Percentiles rank a stretch among this genome's conserved stretches.
Conservation (phyloP, 2,797 vertebrate species). For the Alouatta caraya region DNA sequence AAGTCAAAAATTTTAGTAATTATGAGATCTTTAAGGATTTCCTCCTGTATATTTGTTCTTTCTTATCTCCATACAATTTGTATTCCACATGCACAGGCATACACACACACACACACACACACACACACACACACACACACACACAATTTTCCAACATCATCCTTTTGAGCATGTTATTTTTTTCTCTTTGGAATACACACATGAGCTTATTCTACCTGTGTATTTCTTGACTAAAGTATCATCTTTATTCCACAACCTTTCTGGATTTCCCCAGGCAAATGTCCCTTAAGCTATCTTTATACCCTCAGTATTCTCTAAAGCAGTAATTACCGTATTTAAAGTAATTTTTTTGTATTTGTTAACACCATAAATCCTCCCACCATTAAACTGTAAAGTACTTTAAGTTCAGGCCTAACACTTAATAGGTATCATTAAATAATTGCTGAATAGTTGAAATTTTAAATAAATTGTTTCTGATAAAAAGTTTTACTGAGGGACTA, state of each 20-base stretch:
- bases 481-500: neutral
- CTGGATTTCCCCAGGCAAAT: neutral
- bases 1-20: slow-evolving; percentile 5
- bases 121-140: neutral
- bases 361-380: neutral
- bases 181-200: neutral
- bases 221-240: neutral
- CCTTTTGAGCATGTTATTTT: neutral
- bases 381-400: neutral
- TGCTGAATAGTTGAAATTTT: neutral
- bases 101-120: neutral
- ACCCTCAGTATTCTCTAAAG: neutral
- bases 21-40: neutral
- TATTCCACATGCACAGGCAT: neutral
- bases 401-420: neutral
- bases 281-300: neutral
- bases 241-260: neutral
- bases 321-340: neutral
- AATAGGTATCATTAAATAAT: neutral
- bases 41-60: neutral
- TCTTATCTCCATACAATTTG: neutral
- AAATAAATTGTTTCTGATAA: neutral
- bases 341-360: neutral
- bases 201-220: neutral
- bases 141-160: neutral